Evolutionary conservation across 1,140 invertebrate genomes (phyloP), one percentile per base, ranked within the genome.

Genomic region (Sinonovacula constricta): DNA sequence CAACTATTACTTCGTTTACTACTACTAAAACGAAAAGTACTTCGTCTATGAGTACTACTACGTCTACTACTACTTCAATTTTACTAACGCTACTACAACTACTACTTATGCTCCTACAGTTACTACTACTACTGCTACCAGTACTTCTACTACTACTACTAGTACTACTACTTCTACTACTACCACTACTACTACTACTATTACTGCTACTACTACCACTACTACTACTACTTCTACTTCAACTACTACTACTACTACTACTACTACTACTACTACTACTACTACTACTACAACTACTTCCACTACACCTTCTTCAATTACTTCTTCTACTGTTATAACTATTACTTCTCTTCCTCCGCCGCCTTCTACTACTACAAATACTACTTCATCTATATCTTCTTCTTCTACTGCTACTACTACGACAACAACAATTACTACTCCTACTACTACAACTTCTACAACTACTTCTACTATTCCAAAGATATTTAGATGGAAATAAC

Each of bases 151-250:
- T 68, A 68, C 34, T 54, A 57, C 34, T 68, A 68, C 18, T 54
- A 59, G 5, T 68, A 68, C 34, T 68, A 68, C 34, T 68, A 68
- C 34, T 68, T 57, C 34, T 68, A 68, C 34, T 68, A 68, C 34
- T 68, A 68, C 34, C 53, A 68, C 34, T 68, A 68, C 34, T 68
- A 68, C 34, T 68, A 30, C n/a, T 60, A 60, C 3, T 60, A 24
- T 15, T 60, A 60, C n/a, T 24, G 2, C n/a, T 60, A 24, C n/a
- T 60, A 18, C n/a, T 60, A 22, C 30, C 2, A 22, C 30, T 60
- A 4, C 3, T 60, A 1, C 3, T 30, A n/a, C 18, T 30, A 3
- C 57, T 60, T 24, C 57, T 60, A 15, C 57, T 60, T 26, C 57
- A 24, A 2, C 28, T 30, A 60, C 1, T 60, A 24, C 57, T 60